These are phyloP conservation scores for Orthonyx spaldingii DNA, from an alignment of 2,113 vertebrate genomes.

Conservation along the genomic window DNA sequence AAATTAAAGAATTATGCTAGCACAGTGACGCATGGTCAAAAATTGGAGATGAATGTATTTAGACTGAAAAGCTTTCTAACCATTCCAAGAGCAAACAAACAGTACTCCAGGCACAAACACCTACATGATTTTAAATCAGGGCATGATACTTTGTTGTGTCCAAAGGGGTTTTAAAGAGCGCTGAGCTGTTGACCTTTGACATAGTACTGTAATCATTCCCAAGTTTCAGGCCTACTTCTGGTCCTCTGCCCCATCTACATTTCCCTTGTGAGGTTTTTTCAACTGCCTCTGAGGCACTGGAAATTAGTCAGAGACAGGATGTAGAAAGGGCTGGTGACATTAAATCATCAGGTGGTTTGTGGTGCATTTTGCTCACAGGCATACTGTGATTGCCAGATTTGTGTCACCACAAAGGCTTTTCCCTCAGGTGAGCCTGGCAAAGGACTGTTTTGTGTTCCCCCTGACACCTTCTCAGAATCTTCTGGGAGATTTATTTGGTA, in stretches of 20 bases:
- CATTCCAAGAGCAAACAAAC: neutral
- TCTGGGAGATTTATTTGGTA: neutral
- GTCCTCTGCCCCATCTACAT: neutral
- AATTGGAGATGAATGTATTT: neutral
- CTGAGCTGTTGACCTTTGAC: neutral
- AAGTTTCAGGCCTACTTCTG: neutral
- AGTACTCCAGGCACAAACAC: neutral
- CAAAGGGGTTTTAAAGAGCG: neutral
- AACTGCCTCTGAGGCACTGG: slow-evolving; percentile 3
- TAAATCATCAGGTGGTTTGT: slow-evolving; percentile 25
- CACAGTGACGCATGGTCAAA: neutral
- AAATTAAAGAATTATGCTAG: neutral
- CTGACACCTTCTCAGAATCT: neutral
- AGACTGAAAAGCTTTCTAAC: neutral
- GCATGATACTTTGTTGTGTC: neutral
- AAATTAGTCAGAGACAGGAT: slow-evolving; percentile 38
- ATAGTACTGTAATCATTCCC: neutral
- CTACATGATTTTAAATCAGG: neutral
- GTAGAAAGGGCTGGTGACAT: slow-evolving; percentile 31
- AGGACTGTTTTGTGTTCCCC: neutral
- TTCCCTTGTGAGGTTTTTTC: neutral
- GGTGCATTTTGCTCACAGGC: neutral
- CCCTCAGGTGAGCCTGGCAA: neutral
- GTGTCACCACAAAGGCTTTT: neutral
- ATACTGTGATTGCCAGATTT: neutral